These are phyloP conservation scores for Astreopora myriophthalma DNA, from an alignment of 64 coral and sea anemone species.

Conservation along the genomic window DNA sequence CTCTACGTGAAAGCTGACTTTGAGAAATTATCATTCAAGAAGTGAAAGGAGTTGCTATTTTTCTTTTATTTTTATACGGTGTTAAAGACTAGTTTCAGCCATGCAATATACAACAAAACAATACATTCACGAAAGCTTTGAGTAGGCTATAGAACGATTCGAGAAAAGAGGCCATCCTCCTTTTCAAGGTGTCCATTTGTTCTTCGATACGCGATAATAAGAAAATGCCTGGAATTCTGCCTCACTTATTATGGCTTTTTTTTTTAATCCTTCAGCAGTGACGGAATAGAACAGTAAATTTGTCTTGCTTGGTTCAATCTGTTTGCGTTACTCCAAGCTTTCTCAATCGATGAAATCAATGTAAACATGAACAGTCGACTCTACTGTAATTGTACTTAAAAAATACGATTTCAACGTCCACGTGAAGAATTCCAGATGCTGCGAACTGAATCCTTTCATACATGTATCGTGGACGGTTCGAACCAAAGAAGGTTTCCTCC, in stretches of 20 bases:
- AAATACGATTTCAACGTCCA: background rate
- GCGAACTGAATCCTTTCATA: background rate
- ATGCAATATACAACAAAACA: too few relatives aligned
- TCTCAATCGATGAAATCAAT: background rate
- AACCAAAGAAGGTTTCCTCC: too few relatives aligned
- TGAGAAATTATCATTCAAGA: background rate
- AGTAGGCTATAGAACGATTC: too few relatives aligned
- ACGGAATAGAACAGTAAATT: background rate
- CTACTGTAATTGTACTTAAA: background rate
- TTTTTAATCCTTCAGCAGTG: background rate
- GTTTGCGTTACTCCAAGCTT: background rate
- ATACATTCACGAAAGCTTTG: background rate
- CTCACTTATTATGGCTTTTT: background rate
- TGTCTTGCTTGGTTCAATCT: background rate
- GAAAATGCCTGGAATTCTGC: slow-evolving; percentile 6
- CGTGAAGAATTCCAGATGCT: background rate
- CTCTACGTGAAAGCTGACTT: background rate
- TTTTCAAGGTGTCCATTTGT: background rate
- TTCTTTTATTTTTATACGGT: background rate
- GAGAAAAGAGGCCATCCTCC: background rate
- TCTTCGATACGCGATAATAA: background rate
- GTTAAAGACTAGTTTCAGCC: background rate
- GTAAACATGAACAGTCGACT: background rate
- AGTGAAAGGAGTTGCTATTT: background rate
- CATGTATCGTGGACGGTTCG: background rate